phyloP scores from a whole-genome alignment of 1,140 invertebrate genomes.

The Pseudobourletiella spinata region DNA sequence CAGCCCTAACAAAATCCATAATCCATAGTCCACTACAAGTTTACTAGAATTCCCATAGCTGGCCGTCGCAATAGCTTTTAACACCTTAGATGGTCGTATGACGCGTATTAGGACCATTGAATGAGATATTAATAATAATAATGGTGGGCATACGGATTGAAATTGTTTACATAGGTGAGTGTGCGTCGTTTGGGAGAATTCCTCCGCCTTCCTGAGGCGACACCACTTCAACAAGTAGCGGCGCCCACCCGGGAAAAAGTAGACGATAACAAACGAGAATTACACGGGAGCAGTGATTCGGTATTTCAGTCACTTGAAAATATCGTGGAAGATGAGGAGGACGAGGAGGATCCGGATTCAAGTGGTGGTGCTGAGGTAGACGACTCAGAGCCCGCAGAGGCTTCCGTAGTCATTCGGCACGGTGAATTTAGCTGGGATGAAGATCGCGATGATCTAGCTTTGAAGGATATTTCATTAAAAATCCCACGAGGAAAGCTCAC shows the following conservation, averaged over 20 bases:
- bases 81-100: too few relatives aligned
- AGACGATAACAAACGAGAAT: constrained; percentile 4
- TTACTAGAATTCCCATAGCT: too few relatives aligned
- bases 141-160: too few relatives aligned
- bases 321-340: constrained; percentile 43
- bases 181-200: constrained; percentile 58
- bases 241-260: neutral
- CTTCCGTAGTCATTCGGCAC: constrained; percentile 16
- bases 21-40: too few relatives aligned
- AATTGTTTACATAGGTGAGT: constrained; percentile 47
- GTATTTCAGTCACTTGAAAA: constrained; percentile 42
- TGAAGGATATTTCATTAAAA: constrained; percentile 41
- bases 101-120: too few relatives aligned
- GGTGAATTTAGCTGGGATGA: constrained; percentile 35
- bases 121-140: too few relatives aligned
- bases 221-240: constrained; percentile 44
- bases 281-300: constrained; percentile 35
- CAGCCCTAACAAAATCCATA: too few relatives aligned
- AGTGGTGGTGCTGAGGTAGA: neutral
- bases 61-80: too few relatives aligned
- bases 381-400: neutral
- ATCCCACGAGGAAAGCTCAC: constrained; percentile 54
- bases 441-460: constrained; percentile 19
- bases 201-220: constrained; percentile 56
- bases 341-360: constrained; percentile 36